phyloP scores from a whole-genome alignment of 35 echinoderm and acorn worm species.

The Ptychodera flava region DNA sequence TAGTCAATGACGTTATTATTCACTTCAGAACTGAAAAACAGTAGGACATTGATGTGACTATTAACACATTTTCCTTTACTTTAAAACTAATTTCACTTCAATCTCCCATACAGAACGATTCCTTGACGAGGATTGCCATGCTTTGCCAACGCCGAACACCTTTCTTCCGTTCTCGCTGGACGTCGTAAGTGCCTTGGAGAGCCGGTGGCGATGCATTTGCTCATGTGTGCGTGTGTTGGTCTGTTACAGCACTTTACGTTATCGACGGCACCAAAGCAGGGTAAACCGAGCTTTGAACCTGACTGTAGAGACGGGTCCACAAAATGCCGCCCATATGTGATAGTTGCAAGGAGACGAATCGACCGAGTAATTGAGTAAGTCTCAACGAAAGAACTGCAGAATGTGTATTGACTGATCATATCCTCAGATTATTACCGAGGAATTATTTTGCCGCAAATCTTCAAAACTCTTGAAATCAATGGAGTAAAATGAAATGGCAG shows the following conservation, averaged over 20 bases:
- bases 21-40: too few species aligned
- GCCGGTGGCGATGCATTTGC: slow-evolving; percentile 42
- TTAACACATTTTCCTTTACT: too few species aligned
- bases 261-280: slow-evolving; percentile 22
- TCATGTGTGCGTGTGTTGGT: slow-evolving; percentile 50
- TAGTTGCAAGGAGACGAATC: background rate
- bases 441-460: too few species aligned
- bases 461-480: too few species aligned
- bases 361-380: too few species aligned
- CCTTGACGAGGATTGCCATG: slow-evolving; percentile 28
- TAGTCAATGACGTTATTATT: too few species aligned
- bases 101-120: slow-evolving; percentile 44
- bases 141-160: slow-evolving; percentile 13
- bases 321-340: background rate
- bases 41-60: too few species aligned
- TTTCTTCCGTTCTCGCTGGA: slow-evolving; percentile 47
- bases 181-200: slow-evolving; percentile 55
- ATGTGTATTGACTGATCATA: too few species aligned
- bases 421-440: too few species aligned
- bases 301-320: background rate
- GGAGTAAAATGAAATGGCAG: too few species aligned
- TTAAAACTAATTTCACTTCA: background rate
- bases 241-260: slow-evolving; percentile 45
- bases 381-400: too few species aligned
- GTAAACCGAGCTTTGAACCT: background rate